Conservation (phyloP, 2,888 invertebrate species). For the Tenthredo livida region DNA sequence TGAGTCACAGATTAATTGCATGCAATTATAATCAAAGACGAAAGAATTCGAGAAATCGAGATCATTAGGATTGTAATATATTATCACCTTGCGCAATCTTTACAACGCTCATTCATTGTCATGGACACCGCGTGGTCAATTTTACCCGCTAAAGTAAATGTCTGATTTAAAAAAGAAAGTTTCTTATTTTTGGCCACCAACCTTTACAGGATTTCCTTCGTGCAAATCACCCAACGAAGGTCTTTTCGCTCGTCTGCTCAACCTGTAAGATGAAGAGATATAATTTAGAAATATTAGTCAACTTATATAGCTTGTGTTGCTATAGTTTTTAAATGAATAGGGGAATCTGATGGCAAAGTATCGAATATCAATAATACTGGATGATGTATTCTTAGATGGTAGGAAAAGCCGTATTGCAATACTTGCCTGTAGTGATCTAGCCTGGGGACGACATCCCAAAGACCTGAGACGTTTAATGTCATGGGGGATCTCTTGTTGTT, state of each 20-base stretch:
- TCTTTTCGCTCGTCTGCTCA: constrained; percentile 86
- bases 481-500: constrained; percentile 72
- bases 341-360: neutral
- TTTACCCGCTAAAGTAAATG: neutral
- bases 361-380: neutral
- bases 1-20: neutral
- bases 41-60: neutral
- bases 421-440: constrained; percentile 75
- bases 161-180: neutral
- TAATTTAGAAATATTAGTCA: neutral
- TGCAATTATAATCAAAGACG: neutral
- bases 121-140: neutral
- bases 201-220: constrained; percentile 79
- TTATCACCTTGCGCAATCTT: neutral
- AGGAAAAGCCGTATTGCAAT: neutral
- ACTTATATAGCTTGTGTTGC: neutral
- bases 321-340: neutral
- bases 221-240: constrained; percentile 93
- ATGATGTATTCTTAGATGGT: neutral
- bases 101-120: neutral
- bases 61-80: neutral
- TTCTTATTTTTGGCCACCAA: constrained; percentile 63
- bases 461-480: constrained; percentile 74
- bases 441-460: constrained; percentile 76
- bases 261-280: constrained; percentile 63